These are phyloP conservation scores for Perdix hodgsoniae DNA, from an alignment of 2,797 vertebrate genomes.

Conservation along the genomic window DNA sequence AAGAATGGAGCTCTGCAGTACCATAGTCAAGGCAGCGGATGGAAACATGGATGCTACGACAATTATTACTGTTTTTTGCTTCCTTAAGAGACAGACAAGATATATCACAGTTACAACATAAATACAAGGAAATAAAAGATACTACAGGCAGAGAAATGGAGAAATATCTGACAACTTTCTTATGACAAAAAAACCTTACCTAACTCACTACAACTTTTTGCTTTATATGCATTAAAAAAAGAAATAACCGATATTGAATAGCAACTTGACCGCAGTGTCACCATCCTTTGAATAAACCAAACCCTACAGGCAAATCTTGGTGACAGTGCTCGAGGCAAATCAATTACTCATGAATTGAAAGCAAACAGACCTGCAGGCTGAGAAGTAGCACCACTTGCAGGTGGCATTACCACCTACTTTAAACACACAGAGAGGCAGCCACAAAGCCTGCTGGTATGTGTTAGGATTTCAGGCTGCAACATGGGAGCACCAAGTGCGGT, in stretches of 20 bases:
- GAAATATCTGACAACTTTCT: neutral
- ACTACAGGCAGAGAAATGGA: neutral
- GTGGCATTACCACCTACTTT: neutral
- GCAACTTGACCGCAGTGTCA: neutral
- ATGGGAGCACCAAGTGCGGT: rapidly evolving
- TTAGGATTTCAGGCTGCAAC: neutral
- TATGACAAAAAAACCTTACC: neutral
- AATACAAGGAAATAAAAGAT: neutral
- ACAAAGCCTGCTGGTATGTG: neutral
- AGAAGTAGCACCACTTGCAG: neutral
- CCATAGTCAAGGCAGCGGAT: neutral
- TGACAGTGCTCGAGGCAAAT: rapidly evolving
- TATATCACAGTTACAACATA: neutral
- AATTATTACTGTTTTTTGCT: neutral
- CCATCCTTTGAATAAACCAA: neutral
- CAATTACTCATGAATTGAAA: neutral
- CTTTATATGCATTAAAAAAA: neutral
- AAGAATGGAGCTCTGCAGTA: neutral
- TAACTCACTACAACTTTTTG: neutral
- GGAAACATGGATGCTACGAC: neutral
- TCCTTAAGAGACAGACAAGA: neutral
- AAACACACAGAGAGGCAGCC: neutral
- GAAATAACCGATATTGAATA: neutral
- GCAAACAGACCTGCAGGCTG: neutral
- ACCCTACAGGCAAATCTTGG: neutral